Base-by-base conservation (phyloP, 35 echinoderm and acorn worm species). In the Apostichopus parvimensis region DNA sequence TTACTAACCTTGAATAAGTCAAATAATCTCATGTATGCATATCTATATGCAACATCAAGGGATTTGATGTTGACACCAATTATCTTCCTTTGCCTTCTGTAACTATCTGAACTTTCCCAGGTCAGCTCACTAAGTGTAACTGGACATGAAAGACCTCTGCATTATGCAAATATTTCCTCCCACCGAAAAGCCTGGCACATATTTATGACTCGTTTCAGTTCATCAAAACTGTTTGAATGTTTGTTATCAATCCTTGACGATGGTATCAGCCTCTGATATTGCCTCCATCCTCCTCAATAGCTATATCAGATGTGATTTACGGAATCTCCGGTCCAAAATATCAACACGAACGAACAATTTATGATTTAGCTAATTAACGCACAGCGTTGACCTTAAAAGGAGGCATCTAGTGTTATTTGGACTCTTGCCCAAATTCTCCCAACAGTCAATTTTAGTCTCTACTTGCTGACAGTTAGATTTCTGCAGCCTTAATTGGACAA, bases 401-500 rank as follows among this genome's bases (percentile, higher is more conserved):
- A 84, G 81, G 53, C 56, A 20, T 45, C 34, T 57, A 59, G 28
- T 54, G 14, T 12, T 84, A 14, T 84, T n/a, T 56, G 78, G 20
- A 59, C 55, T 59, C 81, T 20, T 84, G 81, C 81, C 81, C 55
- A 84, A 59, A 18, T 84, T 84, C 81, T 84, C 7, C 56, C 56
- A 55, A 58, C 81, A 14, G 81, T 84, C 62, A 84, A 84, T 9
- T 84, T 84, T 54, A 20, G 57, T 58, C 7, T 45, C 34, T 45
- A 45, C 34, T 45, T 84, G 81, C 34, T 84, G 81, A 84, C 81
- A 84, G 81, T 17, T 9, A 84, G 54, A 84, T 84, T 84, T 84
- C 81, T 84, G 81, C 81, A 84, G 23, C 81, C 81, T 84, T 84
- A 84, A 84, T 84, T 84, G 81, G 81, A 59, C 81, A 84, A 58